phyloP scores from a whole-genome alignment of 2,113 vertebrate genomes.

The Oceanodroma tethys region DNA sequence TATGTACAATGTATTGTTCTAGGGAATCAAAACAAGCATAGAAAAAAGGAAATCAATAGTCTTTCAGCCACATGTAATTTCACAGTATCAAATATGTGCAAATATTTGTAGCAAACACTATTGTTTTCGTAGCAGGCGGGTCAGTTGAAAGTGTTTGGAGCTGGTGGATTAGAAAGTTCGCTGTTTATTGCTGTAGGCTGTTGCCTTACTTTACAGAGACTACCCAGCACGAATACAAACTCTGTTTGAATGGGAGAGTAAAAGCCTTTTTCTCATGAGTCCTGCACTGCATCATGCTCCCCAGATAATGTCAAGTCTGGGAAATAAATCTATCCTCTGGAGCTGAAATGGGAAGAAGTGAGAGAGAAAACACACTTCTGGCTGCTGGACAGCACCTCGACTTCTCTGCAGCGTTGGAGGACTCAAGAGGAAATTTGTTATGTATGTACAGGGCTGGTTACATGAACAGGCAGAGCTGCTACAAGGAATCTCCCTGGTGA shows the following conservation, averaged over 20 bases:
- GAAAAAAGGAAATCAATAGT: conserved; percentile 20
- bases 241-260: fast-evolving
- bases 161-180: background rate
- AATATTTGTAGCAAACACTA: background rate
- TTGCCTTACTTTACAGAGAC: background rate
- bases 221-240: background rate
- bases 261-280: background rate
- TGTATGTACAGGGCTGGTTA: background rate
- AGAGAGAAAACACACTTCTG: background rate
- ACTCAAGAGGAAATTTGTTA: background rate
- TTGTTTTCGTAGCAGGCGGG: background rate
- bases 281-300: background rate
- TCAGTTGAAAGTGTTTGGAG: background rate
- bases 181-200: background rate
- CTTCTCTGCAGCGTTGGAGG: background rate
- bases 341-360: background rate
- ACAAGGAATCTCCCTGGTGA: background rate
- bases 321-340: background rate
- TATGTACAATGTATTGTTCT: background rate
- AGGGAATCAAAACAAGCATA: conserved; percentile 20
- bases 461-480: background rate
- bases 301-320: background rate
- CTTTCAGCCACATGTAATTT: background rate
- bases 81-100: background rate
- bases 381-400: background rate